A percentile compares a stretch with the other conserved stretches of the same genome.
These are phyloP conservation scores for Automeris io DNA, from an alignment of 2,888 invertebrate genomes.

Conservation along the genomic window DNA sequence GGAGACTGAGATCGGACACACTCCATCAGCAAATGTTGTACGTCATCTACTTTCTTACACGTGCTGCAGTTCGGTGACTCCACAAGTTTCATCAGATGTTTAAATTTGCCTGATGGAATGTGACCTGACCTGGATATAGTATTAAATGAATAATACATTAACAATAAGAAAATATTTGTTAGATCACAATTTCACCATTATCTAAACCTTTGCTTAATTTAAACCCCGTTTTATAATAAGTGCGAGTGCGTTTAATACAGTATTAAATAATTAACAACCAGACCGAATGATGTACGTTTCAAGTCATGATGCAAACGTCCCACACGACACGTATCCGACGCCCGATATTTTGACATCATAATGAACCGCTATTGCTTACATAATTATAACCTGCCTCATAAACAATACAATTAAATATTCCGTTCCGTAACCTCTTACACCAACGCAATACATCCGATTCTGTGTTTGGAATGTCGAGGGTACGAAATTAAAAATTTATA, in stretches of 20 bases:
- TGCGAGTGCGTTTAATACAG: background rate
- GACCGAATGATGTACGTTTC: constrained; percentile 14
- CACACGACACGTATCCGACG: constrained; percentile 33
- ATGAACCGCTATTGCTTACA: constrained; percentile 56
- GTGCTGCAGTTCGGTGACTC: no score
- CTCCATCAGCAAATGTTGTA: no score
- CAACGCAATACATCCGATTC: constrained; percentile 33
- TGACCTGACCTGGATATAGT: no score
- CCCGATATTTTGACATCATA: constrained; percentile 40
- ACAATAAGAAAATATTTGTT: no score
- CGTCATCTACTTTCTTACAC: no score
- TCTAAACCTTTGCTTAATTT: no score
- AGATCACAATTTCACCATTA: no score
- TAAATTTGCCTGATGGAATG: no score
- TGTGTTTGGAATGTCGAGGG: constrained; percentile 13
- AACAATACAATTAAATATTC: constrained; percentile 40
- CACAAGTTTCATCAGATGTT: no score
- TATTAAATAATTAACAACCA: constrained; percentile 4
- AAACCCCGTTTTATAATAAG: background rate
- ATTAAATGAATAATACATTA: no score
- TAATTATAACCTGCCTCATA: constrained; percentile 48
- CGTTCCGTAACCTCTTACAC: constrained; percentile 31
- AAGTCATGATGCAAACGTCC: constrained; percentile 13
- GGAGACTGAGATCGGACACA: no score
- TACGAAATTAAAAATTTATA: background rate